A percentile compares a stretch with the other conserved stretches of the same genome.
Conservation (phyloP, 2,113 vertebrate species). For the Menura novaehollandiae region DNA sequence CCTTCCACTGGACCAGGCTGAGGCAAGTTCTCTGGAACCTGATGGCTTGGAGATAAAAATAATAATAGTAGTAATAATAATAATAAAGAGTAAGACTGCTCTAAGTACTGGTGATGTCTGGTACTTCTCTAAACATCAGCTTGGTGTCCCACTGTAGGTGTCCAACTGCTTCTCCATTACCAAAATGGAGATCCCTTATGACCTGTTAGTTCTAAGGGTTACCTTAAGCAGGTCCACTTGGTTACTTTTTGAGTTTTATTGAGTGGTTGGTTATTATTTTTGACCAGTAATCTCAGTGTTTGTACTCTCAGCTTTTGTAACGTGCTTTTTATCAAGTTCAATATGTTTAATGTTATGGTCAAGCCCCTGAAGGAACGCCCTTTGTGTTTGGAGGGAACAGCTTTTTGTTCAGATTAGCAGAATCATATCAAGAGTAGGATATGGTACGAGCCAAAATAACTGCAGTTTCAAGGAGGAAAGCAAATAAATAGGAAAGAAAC, state of each 20-base stretch:
- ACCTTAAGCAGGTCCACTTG: not conserved
- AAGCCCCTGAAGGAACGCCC: not conserved
- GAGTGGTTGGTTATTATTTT: not conserved
- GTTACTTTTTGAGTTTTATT: not conserved
- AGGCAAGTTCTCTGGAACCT: not conserved
- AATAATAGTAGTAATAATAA: not conserved
- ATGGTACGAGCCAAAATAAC: not conserved
- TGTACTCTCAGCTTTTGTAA: not conserved
- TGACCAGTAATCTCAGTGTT: not conserved
- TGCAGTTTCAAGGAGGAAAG: not conserved
- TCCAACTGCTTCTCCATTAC: not conserved
- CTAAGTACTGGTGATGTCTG: not conserved
- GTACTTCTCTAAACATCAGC: not conserved
- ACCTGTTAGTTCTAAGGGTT: not conserved
- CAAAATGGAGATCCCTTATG: not conserved
- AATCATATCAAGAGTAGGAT: not conserved
- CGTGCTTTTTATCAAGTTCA: not conserved
- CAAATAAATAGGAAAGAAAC: not conserved
- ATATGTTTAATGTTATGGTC: not conserved
- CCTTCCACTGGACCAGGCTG: not conserved
- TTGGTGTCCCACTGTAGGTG: not conserved
- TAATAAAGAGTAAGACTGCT: not conserved
- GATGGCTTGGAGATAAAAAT: not conserved
- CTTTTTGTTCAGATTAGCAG: not conserved
- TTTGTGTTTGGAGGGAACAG: not conserved